Base-by-base conservation (phyloP, 2,113 vertebrate species). In the Neolamprologus hecqui region DNA sequence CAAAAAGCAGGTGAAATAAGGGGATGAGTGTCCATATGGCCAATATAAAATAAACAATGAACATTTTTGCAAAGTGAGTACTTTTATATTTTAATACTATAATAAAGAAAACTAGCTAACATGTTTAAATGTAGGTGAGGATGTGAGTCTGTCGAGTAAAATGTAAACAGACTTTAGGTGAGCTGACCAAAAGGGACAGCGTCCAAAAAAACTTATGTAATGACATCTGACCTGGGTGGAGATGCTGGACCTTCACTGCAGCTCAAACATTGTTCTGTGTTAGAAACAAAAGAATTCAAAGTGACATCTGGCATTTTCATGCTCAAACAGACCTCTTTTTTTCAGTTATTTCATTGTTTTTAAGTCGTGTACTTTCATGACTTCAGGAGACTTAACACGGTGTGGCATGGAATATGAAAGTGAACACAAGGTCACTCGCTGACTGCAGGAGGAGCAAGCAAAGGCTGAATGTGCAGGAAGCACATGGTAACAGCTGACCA, bases 271-370 rank as follows among this genome's bases (percentile, higher is more conserved):
- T 9, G 5, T 54, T 28, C 70, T 47, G 73, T 40, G 53, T 55
- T 19, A n/a, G 4, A 63, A 51, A 47, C 33, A 8, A 35, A 55
- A 82, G 4, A 14, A 92, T 73, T 51, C 21, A 88, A 82, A 81
- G 75, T 83, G 91, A 90, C 92, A 51, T 55, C 65, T 92, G 92
- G 82, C 90, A 65, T 94, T 92, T 94, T 49, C 23, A 4, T 28
- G 42, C 23, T 73, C 84, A 55, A 82, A 51, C 45, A 54, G 28
- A 42, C 10, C 17, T 35, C 1, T 55, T 75, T 26, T n/a, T 68
- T 68, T 21, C 17, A 6, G 21, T 11, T 28, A 57, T 40, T 60
- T 6, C 1, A 7, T 80, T 60, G 70, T 84, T 81, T 23, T 57
- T 3, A 33, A 81, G 49, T 84, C 19, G 3, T 54, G 47, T 53